These are phyloP conservation scores for Symphodus melops DNA, from an alignment of 2,113 vertebrate genomes.

Conservation along the genomic window DNA sequence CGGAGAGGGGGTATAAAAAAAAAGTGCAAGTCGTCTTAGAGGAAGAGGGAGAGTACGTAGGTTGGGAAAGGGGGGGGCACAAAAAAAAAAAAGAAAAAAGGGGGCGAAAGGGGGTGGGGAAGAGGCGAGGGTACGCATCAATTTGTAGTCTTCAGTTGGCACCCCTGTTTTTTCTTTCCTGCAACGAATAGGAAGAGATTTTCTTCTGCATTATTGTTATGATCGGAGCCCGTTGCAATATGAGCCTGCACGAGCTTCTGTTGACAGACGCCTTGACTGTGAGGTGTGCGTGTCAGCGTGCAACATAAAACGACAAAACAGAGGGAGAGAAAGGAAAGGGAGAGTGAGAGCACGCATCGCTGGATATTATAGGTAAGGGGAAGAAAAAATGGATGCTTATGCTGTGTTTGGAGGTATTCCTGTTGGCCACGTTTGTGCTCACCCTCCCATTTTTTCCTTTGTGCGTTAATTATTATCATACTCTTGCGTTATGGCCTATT, in stretches of 20 bases:
- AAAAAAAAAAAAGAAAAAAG: constrained; percentile 41
- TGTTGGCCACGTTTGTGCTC: constrained; percentile 74
- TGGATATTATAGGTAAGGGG: constrained; percentile 85
- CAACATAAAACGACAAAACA: constrained; percentile 76
- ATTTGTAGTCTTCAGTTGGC: constrained; percentile 85
- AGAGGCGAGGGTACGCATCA: constrained; percentile 84
- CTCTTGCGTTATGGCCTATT: constrained; percentile 68
- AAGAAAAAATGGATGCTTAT: constrained; percentile 81
- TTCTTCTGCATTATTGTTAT: constrained; percentile 79
- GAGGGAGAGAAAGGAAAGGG: constrained; percentile 68
- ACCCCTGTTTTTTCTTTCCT: constrained; percentile 76
- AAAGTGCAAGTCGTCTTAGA: constrained; percentile 83
- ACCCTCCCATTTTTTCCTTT: constrained; percentile 70
- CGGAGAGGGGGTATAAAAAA: constrained; percentile 68
- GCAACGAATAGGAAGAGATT: constrained; percentile 74
- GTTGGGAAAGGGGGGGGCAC: constrained; percentile 56
- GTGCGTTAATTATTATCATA: constrained; percentile 71
- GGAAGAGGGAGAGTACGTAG: constrained; percentile 73
- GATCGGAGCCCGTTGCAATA: constrained; percentile 72
- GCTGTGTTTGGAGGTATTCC: constrained; percentile 66
- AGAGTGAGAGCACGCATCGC: constrained; percentile 81
- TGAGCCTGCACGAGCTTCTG: constrained; percentile 73
- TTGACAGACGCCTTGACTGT: constrained; percentile 68
- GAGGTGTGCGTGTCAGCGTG: constrained; percentile 77
- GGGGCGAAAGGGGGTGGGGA: constrained; percentile 77